Evolutionary conservation across 2,797 vertebrate species (phyloP), one percentile per base, ranked within the genome.

Genomic region (Enteromius anoplus): DNA sequence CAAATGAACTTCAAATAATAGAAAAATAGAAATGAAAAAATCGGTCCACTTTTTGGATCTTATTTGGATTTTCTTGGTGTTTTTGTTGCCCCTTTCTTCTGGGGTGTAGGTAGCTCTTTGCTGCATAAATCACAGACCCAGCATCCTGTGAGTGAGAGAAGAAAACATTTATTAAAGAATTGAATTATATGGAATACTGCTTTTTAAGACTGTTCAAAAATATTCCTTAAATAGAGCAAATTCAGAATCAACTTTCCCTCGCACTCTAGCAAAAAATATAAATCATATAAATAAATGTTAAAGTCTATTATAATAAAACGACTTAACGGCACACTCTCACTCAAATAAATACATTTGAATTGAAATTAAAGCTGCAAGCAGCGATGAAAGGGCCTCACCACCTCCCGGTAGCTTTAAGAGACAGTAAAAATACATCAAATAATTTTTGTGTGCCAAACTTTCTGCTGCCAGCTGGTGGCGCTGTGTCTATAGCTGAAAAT

Each of bases 41-140:
- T 10, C 5, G 29, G 40, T 49, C 45, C 5, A 17, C 15, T 93
- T 87, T 93, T 92, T 55, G 90, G 88, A 83, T 87, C 86, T 0
- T 88, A 92, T 86, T 95, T 96, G 88, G 90, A 92, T 93, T 96
- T 98, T 95, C 94, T 97, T 82, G 94, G 95, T 89, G 95, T 93
- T 96, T 96, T 99, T 93, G 55, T 92, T 92, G 93, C 95, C 92
- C 96, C 96, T 93, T 95, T 97, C 93, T 97, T 98, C 93, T 96
- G 97, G 85, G 96, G 95, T 85, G 96, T 93, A 37, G 91, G 93
- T 86, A 95, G 85, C 15, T 96, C 93, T 93, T 96, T 96, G 90
- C 96, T 94, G 88, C 98, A 99, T 92, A 97, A 95, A 88, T 97
- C 96, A 94, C 98, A 99, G 86, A 98, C 96, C 98, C 98, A 99